These are phyloP conservation scores for Hylia prasina DNA, from an alignment of 2,113 vertebrate species.

Conservation along the genomic window DNA sequence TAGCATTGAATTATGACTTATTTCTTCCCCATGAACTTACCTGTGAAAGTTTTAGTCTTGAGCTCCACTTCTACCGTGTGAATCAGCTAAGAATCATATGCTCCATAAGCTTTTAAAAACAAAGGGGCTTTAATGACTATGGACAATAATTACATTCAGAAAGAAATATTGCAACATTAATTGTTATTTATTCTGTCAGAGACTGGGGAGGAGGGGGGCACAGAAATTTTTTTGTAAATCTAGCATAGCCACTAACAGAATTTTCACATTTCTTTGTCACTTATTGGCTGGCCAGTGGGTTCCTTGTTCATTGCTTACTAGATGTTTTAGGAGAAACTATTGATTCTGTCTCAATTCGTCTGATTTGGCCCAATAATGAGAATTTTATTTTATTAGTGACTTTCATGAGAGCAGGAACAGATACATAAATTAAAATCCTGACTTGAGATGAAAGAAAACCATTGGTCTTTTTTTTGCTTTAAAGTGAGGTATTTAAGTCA, in stretches of 20 bases:
- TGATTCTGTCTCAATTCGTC: not conserved
- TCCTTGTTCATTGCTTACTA: not conserved
- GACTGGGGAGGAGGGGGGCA: rapidly evolving
- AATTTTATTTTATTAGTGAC: not conserved
- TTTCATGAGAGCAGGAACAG: not conserved
- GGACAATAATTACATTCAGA: not conserved
- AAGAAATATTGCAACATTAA: not conserved
- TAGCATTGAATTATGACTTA: not conserved
- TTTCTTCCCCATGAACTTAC: not conserved
- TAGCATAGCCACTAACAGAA: not conserved
- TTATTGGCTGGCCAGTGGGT: not conserved
- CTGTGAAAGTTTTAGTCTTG: not conserved
- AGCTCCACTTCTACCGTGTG: not conserved
- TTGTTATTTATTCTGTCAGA: not conserved
- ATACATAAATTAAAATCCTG: not conserved
- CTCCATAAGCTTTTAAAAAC: not conserved
- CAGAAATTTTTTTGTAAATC: not conserved
- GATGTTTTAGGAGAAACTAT: not conserved
- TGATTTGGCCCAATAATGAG: not conserved
- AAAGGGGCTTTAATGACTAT: not conserved
- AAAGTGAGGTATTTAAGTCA: not conserved
- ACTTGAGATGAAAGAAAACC: not conserved
- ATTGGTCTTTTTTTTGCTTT: not conserved
- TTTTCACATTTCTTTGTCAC: not conserved
- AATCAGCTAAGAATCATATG: not conserved